Conservation (phyloP, 2,888 invertebrate genomes). For the Dascillus cervinus region DNA sequence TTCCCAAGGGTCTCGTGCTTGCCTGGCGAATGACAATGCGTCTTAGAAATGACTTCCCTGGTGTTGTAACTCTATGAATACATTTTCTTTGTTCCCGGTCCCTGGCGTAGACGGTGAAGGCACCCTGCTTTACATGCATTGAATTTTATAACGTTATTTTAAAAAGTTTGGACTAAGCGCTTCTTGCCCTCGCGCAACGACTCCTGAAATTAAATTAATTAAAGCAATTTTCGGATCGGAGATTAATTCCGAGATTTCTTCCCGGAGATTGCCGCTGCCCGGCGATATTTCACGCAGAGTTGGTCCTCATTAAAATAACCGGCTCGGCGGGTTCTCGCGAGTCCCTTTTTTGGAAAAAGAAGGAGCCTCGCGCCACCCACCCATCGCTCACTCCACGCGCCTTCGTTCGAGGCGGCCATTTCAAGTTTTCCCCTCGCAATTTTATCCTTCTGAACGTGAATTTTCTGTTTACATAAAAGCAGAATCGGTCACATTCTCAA, state of each 20-base stretch:
- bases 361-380: slow-evolving; percentile 20
- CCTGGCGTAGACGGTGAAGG: slow-evolving; percentile 18
- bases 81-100: slow-evolving; percentile 38
- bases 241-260: no score
- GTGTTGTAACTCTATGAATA: slow-evolving; percentile 32
- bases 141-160: slow-evolving; percentile 31
- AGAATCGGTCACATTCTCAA: slow-evolving; percentile 31
- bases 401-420: slow-evolving; percentile 34
- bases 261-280: no score
- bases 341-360: slow-evolving; percentile 14
- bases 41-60: slow-evolving; percentile 37
- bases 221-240: no score
- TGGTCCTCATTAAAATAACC: slow-evolving; percentile 24
- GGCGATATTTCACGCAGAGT: no score
- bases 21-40: slow-evolving; percentile 43
- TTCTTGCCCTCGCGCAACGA: no score
- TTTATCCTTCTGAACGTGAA: slow-evolving; percentile 28
- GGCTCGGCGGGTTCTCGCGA: slow-evolving; percentile 22
- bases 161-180: slow-evolving; percentile 12
- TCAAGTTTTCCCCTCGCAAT: slow-evolving; percentile 30
- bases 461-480: slow-evolving; percentile 3
- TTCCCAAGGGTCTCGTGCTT: slow-evolving; percentile 37
- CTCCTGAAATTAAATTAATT: no score
- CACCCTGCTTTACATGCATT: slow-evolving; percentile 41
- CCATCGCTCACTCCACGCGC: slow-evolving; percentile 26